Conservation (phyloP, 2,888 invertebrate species). For the Dastarcus helophoroides region DNA sequence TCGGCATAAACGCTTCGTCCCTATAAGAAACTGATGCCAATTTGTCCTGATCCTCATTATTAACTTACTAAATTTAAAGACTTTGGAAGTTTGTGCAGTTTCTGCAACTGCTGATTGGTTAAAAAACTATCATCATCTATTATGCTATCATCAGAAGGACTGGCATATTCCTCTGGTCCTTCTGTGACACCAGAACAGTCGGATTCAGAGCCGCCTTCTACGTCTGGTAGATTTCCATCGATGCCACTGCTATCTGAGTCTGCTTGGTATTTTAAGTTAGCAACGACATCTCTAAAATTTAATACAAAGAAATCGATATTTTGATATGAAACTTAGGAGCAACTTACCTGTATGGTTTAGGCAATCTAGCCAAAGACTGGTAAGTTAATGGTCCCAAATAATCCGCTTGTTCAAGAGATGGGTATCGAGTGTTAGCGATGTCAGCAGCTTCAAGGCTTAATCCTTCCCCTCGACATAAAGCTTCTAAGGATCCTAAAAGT, state of each 20-base stretch:
- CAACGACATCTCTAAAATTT: conserved; percentile 52
- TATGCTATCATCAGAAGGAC: conserved; percentile 53
- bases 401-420: conserved; percentile 59
- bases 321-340: conserved; percentile 3
- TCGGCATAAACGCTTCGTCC: conserved; percentile 40
- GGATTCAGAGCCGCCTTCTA: conserved; percentile 34
- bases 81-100: conserved; percentile 46
- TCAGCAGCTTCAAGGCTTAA: conserved; percentile 50
- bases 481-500: conserved; percentile 70
- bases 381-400: conserved; percentile 78
- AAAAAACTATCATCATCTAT: conserved; percentile 65
- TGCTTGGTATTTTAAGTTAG: conserved; percentile 48
- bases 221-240: conserved; percentile 34
- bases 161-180: conserved; percentile 57
- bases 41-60: background rate
- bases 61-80: conserved; percentile 41
- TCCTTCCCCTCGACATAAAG: conserved; percentile 64
- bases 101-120: conserved; percentile 36
- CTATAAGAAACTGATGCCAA: conserved; percentile 19
- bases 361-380: conserved; percentile 70
- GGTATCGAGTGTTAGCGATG: conserved; percentile 54
- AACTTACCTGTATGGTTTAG: conserved; percentile 63
- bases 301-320: conserved; percentile 12
- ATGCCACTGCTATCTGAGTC: conserved; percentile 50
- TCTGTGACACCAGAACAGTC: conserved; percentile 50